These are phyloP conservation scores for Eupithecia exiguata DNA, from an alignment of 2,888 invertebrate species.

Conservation along the genomic window DNA sequence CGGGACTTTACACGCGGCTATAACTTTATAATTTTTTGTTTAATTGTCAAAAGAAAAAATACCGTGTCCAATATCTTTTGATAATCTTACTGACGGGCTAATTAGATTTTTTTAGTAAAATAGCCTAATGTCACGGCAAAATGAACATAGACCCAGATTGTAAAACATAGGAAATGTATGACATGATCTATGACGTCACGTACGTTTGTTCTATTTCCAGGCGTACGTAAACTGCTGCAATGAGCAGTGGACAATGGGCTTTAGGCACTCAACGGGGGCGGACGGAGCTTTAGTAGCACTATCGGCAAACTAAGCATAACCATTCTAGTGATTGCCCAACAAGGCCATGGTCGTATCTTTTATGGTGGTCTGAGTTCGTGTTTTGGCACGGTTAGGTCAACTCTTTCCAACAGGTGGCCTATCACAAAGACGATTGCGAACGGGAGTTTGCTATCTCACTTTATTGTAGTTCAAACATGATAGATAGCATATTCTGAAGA, in stretches of 20 bases:
- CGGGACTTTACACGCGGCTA: too few species aligned
- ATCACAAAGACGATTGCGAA: not conserved
- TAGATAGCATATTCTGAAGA: too few species aligned
- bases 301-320: not conserved
- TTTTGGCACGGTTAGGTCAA: not conserved
- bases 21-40: too few species aligned
- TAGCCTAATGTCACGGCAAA: too few species aligned
- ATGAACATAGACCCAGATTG: not conserved
- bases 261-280: not conserved
- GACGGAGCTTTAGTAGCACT: not conserved
- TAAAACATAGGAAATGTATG: not conserved
- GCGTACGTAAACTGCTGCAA: not conserved
- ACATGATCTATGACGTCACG: too few species aligned
- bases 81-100: too few species aligned
- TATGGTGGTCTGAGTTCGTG: not conserved
- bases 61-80: too few species aligned
- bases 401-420: slow-evolving; percentile 3
- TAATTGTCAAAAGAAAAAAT: too few species aligned
- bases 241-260: not conserved
- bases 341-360: not conserved
- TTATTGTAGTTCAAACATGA: not conserved
- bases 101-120: too few species aligned
- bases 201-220: not conserved
- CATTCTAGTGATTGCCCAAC: not conserved
- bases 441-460: not conserved